These are phyloP conservation scores for Resseliella maxima DNA, from an alignment of 2,888 invertebrate species.

Conservation along the genomic window DNA sequence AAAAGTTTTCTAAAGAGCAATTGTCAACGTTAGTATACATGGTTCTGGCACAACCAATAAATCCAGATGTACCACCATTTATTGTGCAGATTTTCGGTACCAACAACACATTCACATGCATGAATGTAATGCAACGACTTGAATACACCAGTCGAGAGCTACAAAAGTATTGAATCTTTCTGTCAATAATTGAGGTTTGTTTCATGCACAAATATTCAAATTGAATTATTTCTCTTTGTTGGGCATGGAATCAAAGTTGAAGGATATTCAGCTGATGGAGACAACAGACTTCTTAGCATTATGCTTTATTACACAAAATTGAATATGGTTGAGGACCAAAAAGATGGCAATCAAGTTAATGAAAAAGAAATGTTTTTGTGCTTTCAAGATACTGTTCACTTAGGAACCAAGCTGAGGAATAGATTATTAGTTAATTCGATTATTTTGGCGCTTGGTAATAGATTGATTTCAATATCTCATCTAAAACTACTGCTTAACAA, in stretches of 20 bases:
- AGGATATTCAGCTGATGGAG: constrained; percentile 1
- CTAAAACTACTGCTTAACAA: neutral
- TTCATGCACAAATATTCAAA: too few relatives aligned
- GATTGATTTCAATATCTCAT: neutral
- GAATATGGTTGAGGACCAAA: neutral
- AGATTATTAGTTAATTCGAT: neutral
- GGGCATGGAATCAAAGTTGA: neutral
- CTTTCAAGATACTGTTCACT: neutral
- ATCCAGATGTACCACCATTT: neutral
- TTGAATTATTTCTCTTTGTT: neutral
- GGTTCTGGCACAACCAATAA: neutral
- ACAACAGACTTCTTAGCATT: neutral
- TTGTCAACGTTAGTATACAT: neutral
- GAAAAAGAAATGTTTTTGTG: neutral
- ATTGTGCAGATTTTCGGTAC: neutral
- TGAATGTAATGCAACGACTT: neutral
- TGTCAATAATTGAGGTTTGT: too few relatives aligned
- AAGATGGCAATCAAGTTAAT: neutral
- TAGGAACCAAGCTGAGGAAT: neutral
- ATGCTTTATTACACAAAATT: neutral
- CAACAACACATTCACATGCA: neutral
- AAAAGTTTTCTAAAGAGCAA: too few relatives aligned
- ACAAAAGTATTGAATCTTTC: neutral
- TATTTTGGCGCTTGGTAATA: neutral
- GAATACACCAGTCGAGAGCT: neutral